Percentiles rank a stretch among this genome's conserved stretches.
These are phyloP conservation scores for Epicauta chinensis DNA, from an alignment of 1,140 invertebrate species.

Conservation along the genomic window DNA sequence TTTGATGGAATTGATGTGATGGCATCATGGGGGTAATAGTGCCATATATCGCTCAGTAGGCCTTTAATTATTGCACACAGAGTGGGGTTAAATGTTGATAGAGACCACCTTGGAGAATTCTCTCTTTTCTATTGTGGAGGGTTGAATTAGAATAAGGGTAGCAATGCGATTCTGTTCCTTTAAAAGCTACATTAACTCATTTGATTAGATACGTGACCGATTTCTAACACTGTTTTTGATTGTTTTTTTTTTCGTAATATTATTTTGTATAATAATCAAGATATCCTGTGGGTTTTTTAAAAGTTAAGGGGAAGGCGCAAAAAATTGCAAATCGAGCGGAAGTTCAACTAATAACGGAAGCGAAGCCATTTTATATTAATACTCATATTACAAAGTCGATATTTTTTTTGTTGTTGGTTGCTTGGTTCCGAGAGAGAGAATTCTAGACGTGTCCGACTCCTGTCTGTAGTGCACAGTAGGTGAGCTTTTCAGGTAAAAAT, in stretches of 20 bases:
- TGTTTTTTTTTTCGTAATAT: not conserved
- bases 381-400: no score
- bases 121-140: not conserved
- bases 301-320: not conserved
- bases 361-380: not conserved
- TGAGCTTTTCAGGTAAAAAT: no score
- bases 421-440: no score
- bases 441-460: no score
- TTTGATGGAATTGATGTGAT: slow-evolving; percentile 16
- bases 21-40: slow-evolving; percentile 18
- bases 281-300: not conserved
- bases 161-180: slow-evolving; percentile 1
- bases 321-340: not conserved
- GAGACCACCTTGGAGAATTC: slow-evolving; percentile 16
- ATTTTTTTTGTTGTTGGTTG: no score
- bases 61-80: slow-evolving; percentile 17
- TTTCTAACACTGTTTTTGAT: not conserved
- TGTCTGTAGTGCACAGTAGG: no score
- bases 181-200: not conserved
- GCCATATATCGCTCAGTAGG: slow-evolving; percentile 22
- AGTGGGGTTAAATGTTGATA: not conserved
- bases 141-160: slow-evolving; percentile 7
- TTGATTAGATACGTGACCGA: not conserved
- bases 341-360: slow-evolving; percentile 6
- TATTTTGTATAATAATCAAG: not conserved